Base-by-base conservation (phyloP, 2,888 invertebrate genomes). In the Caenorhabditis drosophilae region DNA sequence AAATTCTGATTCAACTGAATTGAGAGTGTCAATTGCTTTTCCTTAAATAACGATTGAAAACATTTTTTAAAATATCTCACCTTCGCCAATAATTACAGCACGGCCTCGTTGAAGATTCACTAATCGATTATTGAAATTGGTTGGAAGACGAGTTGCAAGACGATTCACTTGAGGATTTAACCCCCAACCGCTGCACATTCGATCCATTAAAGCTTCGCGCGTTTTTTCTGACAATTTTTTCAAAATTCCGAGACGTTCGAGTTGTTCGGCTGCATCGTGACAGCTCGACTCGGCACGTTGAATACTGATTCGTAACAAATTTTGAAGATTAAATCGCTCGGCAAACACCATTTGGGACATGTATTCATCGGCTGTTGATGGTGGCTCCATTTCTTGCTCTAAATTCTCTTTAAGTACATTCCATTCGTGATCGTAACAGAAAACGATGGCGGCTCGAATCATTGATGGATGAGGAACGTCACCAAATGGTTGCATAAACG, bases 341-440 rank as follows among this genome's bases (percentile, higher is more conserved):
- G 55, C 64, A 40, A 67, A 67, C 52, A 59, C 49, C 46, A 70
- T 22, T 36, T 70, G 62, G 22, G 59, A 56, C 61, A 70, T 60
- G 35, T 67, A 64, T 20, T 63, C 57, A 38, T 61, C 55, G 25
- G 55, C 42, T 16, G 68, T 67, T 11, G 42, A 56, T 15, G 73
- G 73, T 20, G 71, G 70, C 47, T 73, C 68, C n/a, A 66, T 56
- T 36, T 60, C 60, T 27, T 59, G 66, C 31, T 74, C 74, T 41
- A 76, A 36, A 16, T 64, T 63, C 46, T 69, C 69, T 46, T 67
- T 67, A 23, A 74, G 42, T 9, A 56, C 26, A 11, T 57, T 44
- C 77, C 75, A 77, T 51, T 60, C 62, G 26, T 76, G 73, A 23
- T 75, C 70, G 38, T 61, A 52, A 36, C 70, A 70, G 47, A 77